Evolutionary conservation across 2,888 invertebrate genomes (phyloP), one percentile per base, ranked within the genome.

Genomic region (Cosmia pyralina): DNA sequence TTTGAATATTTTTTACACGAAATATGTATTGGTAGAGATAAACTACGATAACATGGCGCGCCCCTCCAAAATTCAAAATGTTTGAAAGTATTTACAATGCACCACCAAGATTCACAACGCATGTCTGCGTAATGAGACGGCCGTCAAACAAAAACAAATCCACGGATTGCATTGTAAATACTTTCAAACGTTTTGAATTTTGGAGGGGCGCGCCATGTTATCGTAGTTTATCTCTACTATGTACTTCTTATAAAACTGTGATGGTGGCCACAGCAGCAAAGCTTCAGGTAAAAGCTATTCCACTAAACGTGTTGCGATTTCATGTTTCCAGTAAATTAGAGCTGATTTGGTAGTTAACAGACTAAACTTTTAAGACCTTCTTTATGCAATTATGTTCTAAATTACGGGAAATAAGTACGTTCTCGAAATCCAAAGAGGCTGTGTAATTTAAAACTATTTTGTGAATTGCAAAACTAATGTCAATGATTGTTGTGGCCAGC

Each of bases 1-100:
- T 71, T 82, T 75, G 22, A 72, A 77, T 79, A 73, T 69, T 76
- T 82, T 82, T 77, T 74, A 79, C 81, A 66, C 41, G 60, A 77
- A 57, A 63, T 64, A 73, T 70, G 66, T 71, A 68, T n/a, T n/a
- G n/a, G n/a, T n/a, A n/a, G n/a, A n/a, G n/a, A n/a, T n/a, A n/a
- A n/a, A n/a, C n/a, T n/a, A n/a, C n/a, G n/a, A n/a, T n/a, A n/a
- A n/a, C n/a, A n/a, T n/a, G n/a, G n/a, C n/a, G n/a, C n/a, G n/a
- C n/a, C n/a, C n/a, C n/a, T n/a, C n/a, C n/a, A n/a, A n/a, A n/a
- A n/a, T n/a, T n/a, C n/a, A n/a, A n/a, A n/a, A n/a, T n/a, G n/a
- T n/a, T n/a, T n/a, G n/a, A n/a, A n/a, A n/a, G n/a, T n/a, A n/a
- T n/a, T n/a, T n/a, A n/a, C n/a, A n/a, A n/a, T n/a, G n/a, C n/a